phyloP scores from a whole-genome alignment of 2,888 invertebrate genomes.

The Acheta domesticus region DNA sequence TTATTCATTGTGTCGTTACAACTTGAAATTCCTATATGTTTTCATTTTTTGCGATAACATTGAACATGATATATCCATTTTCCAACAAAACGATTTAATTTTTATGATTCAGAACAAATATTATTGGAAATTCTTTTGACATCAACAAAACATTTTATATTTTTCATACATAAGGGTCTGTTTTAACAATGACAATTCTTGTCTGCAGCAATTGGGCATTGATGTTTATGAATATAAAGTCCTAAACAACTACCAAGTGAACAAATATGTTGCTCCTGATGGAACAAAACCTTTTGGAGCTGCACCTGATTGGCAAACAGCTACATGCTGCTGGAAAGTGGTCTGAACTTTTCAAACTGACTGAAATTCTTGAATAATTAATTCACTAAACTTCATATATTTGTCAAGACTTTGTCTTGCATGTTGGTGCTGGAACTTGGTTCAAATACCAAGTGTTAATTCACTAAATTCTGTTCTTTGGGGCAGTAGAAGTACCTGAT shows the following conservation, averaged over 20 bases:
- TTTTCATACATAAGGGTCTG: too few species aligned
- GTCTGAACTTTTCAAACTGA: slow-evolving; percentile 39
- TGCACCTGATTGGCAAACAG: slow-evolving; percentile 73
- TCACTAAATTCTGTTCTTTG: neutral
- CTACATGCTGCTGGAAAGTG: slow-evolving; percentile 75
- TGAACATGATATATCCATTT: too few species aligned
- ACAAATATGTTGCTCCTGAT: slow-evolving; percentile 68
- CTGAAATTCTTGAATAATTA: neutral
- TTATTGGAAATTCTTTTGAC: too few species aligned
- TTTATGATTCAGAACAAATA: too few species aligned
- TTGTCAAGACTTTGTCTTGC: neutral
- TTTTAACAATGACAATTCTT: slow-evolving; percentile 12
- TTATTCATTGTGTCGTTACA: too few species aligned
- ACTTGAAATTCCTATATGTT: too few species aligned
- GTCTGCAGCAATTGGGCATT: slow-evolving; percentile 71
- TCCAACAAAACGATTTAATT: too few species aligned
- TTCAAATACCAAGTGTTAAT: neutral
- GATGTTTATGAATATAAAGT: slow-evolving; percentile 76
- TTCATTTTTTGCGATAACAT: too few species aligned
- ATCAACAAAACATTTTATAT: too few species aligned
- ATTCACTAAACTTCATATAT: neutral
- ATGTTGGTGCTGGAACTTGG: too few species aligned
- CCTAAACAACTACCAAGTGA: slow-evolving; percentile 75
- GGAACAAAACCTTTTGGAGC: slow-evolving; percentile 69
- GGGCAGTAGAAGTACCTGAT: neutral